Evolutionary conservation across 92 coral and sea anemone species (phyloP).

Genomic region (Bergia sp.): DNA sequence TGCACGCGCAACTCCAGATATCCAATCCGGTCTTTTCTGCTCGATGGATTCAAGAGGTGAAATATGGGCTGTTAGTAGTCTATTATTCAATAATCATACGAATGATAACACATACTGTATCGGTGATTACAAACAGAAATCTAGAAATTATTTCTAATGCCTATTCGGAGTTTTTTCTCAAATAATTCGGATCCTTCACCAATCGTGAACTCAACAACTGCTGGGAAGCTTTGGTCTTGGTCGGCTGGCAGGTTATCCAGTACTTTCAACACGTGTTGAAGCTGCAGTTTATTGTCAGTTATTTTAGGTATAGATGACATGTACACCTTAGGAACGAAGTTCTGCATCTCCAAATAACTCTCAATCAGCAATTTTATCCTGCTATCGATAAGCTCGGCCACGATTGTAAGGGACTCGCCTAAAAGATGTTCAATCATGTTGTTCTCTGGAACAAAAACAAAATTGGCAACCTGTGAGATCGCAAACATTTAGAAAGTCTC

Average conservation of each 20-base stretch:
- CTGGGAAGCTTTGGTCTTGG: neutral
- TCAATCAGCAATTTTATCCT: too few species aligned
- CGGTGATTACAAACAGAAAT: too few species aligned
- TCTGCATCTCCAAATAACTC: neutral
- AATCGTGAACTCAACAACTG: neutral
- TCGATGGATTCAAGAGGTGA: too few species aligned
- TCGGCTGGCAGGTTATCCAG: neutral
- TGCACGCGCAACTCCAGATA: neutral
- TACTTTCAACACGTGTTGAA: neutral
- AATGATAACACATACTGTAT: too few species aligned
- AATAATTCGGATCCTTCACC: conserved; percentile 1
- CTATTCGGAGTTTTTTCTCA: conserved; percentile 8
- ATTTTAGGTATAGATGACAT: too few species aligned
- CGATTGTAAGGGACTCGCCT: neutral
- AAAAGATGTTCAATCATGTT: conserved; percentile 41
- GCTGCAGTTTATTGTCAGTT: neutral
- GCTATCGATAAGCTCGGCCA: conserved; percentile 15
- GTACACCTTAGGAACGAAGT: neutral
- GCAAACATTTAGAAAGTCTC: conserved; percentile 17
- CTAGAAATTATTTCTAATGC: conserved; percentile 32
- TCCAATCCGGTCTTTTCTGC: too few species aligned
- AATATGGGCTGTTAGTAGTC: too few species aligned
- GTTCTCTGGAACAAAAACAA: conserved; percentile 42
- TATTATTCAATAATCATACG: too few species aligned
- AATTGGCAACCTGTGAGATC: conserved; percentile 24